Evolutionary conservation across 2,797 vertebrate species (phyloP), one percentile per base, ranked within the genome.

Genomic region (Gymnoscopelus microlampas): DNA sequence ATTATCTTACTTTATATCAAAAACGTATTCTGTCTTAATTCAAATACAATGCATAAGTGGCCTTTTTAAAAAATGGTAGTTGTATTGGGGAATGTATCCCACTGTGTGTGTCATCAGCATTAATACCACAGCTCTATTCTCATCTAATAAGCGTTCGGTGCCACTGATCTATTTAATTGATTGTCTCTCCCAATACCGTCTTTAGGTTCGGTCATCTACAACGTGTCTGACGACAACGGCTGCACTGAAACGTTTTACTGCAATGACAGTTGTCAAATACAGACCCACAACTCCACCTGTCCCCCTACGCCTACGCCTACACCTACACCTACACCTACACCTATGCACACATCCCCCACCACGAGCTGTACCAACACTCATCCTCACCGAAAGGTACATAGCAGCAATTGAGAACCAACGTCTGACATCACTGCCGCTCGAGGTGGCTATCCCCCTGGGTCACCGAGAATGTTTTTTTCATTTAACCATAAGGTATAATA

Each of bases 181-280:
- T 24, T 13, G 19, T 50, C 32, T 55, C 12, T 70, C 15, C 14
- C 3, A 59, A 8, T 55, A 6, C 48, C 5, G 76, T 10, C 26
- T 57, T 35, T 62, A 96, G 95, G 88, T 32, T 82, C 86, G 0
- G 3, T 85, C 0, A 86, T 96, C 54, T 95, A 95, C n/a, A n/a
- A n/a, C n/a, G 60, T 2, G 24, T 69, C 71, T 0, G 94, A 96
- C 75, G 15, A 53, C 0, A 93, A 90, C 0, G 94, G 93, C 0
- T 88, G 93, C 77, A 76, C 75, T 44, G 94, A 82, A 68, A 82
- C 54, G 2, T 93, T 92, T 0, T 3, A 80, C 1, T 96, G 95
- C 63, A 80, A 73, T 62, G 1, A 74, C 0, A 60, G 0, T 0
- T 93, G 93, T 74, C 5, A 3, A 11, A 3, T 94, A 54, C 80